phyloP scores from a whole-genome alignment of 2,113 vertebrate genomes.

The Colinus virginianus region DNA sequence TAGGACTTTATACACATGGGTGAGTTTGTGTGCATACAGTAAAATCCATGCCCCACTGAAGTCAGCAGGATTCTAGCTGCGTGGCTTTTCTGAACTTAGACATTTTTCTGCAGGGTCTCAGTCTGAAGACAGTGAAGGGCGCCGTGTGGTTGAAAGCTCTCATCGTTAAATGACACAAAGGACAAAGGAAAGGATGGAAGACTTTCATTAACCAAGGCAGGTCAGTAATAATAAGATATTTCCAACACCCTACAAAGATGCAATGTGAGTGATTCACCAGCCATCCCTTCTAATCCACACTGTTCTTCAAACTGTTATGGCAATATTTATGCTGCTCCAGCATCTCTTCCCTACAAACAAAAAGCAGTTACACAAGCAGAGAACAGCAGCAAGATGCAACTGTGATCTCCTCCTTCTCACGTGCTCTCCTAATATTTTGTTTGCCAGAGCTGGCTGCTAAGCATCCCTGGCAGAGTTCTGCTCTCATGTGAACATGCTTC shows the following conservation, averaged over 20 bases:
- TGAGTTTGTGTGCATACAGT: not conserved
- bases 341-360: conserved; percentile 27
- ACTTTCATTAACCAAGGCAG: not conserved
- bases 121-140: not conserved
- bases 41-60: not conserved
- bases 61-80: not conserved
- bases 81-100: not conserved
- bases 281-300: conserved; percentile 41
- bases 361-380: conserved; percentile 16
- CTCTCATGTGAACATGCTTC: not conserved
- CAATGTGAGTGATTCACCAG: conserved; percentile 27
- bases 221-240: conserved; percentile 47
- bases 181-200: not conserved
- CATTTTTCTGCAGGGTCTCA: not conserved
- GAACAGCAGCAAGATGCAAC: not conserved
- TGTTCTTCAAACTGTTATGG: not conserved
- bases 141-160: not conserved
- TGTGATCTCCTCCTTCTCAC: not conserved
- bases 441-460: not conserved
- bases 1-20: not conserved
- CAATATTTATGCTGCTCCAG: not conserved
- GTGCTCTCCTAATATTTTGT: not conserved
- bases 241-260: conserved; percentile 1
- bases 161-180: not conserved
- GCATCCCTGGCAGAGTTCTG: not conserved